Base-by-base conservation (phyloP, 2,888 invertebrate genomes). In the Mythimna pallens region DNA sequence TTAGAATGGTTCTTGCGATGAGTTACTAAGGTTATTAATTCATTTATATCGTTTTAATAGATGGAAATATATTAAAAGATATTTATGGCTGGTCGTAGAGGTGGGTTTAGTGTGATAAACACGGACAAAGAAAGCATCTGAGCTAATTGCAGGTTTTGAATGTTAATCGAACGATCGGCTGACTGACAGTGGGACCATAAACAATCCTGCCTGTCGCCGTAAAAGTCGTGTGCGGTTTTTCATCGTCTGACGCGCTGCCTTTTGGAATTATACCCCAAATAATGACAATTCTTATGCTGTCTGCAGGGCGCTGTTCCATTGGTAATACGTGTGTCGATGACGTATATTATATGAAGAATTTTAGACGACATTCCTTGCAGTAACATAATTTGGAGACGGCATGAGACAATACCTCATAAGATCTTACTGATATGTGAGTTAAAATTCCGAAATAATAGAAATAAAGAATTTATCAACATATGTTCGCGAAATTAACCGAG, bases 191-290 rank as follows among this genome's bases (percentile, higher is more conserved):
- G 87, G 85, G 77, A 69, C 86, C 92, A 93, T 95, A 95, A 95
- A 94, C 89, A 90, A 93, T 94, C 89, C 83, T 81, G 87, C 83
- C 91, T 91, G 93, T 93, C 93, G 90, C 94, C 94, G 87, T 95
- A 95, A 94, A 95, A 93, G 92, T 92, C 93, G 89, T 90, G 93
- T 94, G 94, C 89, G 94, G 94, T 94, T 95, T 95, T 94, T 94
- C 93, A 92, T 89, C 92, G 92, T 91, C 92, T 89, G 92, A 90
- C 90, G 89, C 87, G 89, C 87, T 85, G 86, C 84, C 88, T 90
- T 89, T 91, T 88, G 90, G 91, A 93, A 93, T 93, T 91, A 92
- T 94, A 91, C 88, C 90, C 92, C 89, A 90, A 94, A 94, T 93
- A 92, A 94, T 91, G 92, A 91, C 90, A 91, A 92, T 92, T 91